Evolutionary conservation across 2,888 invertebrate species (phyloP).

Genomic region (Latrodectus hesperus): DNA sequence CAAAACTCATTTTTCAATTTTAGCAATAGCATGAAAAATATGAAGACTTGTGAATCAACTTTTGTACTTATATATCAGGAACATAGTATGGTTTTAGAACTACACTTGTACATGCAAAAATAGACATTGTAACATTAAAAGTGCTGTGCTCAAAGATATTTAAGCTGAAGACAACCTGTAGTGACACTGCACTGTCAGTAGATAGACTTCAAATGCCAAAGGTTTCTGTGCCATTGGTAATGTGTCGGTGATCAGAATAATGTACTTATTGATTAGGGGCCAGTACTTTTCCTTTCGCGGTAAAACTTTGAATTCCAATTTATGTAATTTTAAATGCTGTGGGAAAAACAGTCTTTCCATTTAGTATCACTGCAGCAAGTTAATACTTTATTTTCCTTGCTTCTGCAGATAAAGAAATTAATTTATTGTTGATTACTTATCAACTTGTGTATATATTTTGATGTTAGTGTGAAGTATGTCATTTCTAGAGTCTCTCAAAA

Average conservation of each 20-base stretch:
- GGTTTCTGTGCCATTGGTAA: conserved; percentile 30
- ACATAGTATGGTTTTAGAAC: conserved; percentile 59
- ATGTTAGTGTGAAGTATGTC: conserved; percentile 65
- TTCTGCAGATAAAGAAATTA: conserved; percentile 29
- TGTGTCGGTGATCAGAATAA: conserved; percentile 18
- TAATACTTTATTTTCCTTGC: conserved; percentile 15
- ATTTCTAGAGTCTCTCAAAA: conserved; percentile 48
- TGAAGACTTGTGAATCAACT: conserved; percentile 33
- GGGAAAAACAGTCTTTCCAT: conserved; percentile 56
- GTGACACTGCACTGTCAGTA: conserved; percentile 26
- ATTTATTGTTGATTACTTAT: conserved; percentile 54
- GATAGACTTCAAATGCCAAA: conserved; percentile 35
- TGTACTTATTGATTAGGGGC: conserved; percentile 59
- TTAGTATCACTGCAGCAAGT: conserved; percentile 33
- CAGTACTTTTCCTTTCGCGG: conserved; percentile 34
- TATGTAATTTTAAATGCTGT: conserved; percentile 38
- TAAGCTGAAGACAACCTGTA: conserved; percentile 6
- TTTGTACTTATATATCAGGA: conserved; percentile 54
- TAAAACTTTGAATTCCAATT: conserved; percentile 30
- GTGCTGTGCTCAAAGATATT: conserved; percentile 51
- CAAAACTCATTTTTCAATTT: conserved; percentile 46
- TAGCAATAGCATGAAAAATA: conserved; percentile 55
- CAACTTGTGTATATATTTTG: conserved; percentile 66
- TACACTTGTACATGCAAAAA: conserved; percentile 44
- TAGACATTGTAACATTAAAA: conserved; percentile 14